phyloP scores from a whole-genome alignment of 2,888 invertebrate genomes.

The Noctua janthina region DNA sequence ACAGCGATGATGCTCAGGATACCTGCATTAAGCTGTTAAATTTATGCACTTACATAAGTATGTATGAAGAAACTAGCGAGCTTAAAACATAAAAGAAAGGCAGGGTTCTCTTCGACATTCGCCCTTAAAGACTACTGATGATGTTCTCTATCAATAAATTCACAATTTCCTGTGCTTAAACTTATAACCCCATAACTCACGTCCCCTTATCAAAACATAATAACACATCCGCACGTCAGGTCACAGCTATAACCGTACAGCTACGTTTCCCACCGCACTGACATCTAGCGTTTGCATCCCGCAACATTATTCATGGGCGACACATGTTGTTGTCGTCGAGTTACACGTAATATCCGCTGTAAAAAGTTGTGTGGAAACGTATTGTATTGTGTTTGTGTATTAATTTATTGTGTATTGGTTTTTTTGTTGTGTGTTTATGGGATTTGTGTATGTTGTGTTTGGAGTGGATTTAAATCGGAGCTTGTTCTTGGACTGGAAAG shows the following conservation, averaged over 20 bases:
- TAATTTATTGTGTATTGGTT: slow-evolving; percentile 46
- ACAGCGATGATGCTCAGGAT: no score
- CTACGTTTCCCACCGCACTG: slow-evolving; percentile 44
- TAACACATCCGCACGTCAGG: slow-evolving; percentile 40
- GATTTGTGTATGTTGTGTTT: not conserved
- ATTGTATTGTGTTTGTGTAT: slow-evolving; percentile 35
- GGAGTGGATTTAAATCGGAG: not conserved
- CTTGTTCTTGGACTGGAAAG: not conserved
- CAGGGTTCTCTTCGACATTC: not conserved
- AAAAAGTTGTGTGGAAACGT: slow-evolving; percentile 59
- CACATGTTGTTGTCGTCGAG: slow-evolving; percentile 59
- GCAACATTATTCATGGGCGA: slow-evolving; percentile 62
- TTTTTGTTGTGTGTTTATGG: slow-evolving; percentile 7
- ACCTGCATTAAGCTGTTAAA: no score
- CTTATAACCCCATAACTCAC: slow-evolving; percentile 25
- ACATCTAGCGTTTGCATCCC: slow-evolving; percentile 61
- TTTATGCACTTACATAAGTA: no score
- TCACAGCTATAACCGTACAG: slow-evolving; percentile 2
- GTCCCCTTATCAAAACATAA: slow-evolving; percentile 32
- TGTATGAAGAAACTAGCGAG: no score
- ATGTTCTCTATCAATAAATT: not conserved
- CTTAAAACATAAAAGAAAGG: no score
- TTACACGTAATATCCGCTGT: slow-evolving; percentile 60
- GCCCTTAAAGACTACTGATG: not conserved
- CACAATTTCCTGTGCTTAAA: slow-evolving; percentile 2